These are phyloP conservation scores for Microplitis mediator DNA, from an alignment of 1,140 invertebrate genomes.

Conservation along the genomic window DNA sequence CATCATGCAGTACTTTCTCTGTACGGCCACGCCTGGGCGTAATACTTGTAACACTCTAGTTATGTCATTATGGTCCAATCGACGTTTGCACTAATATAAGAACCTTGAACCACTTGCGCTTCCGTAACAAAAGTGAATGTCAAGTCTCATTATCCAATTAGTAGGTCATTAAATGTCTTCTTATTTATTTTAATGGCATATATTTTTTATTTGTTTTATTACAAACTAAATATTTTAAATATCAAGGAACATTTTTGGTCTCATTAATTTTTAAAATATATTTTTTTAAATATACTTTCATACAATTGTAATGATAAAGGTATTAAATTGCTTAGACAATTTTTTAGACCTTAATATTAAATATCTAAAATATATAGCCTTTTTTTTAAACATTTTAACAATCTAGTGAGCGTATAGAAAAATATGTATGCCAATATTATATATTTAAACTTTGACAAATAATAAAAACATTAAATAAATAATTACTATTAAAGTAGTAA, in stretches of 20 bases:
- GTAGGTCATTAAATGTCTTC: background rate
- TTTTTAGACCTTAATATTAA: too few relatives aligned
- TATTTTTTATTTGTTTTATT: background rate
- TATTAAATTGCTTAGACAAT: background rate
- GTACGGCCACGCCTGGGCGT: slow-evolving; percentile 18
- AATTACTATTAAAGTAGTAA: too few relatives aligned
- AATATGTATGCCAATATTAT: too few relatives aligned
- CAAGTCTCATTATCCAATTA: background rate
- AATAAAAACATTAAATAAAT: too few relatives aligned
- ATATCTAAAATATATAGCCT: too few relatives aligned
- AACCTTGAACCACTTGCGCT: slow-evolving; percentile 53
- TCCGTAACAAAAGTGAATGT: slow-evolving; percentile 32
- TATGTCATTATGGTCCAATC: slow-evolving; percentile 33
- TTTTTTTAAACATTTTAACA: too few relatives aligned
- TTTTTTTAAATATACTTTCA: too few relatives aligned
- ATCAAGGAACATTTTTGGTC: too few relatives aligned
- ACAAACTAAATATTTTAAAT: background rate
- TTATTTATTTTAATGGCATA: background rate
- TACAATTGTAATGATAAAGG: background rate
- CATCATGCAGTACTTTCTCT: background rate
- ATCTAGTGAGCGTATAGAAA: too few relatives aligned
- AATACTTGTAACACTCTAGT: slow-evolving; percentile 9
- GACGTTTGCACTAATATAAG: slow-evolving; percentile 43
- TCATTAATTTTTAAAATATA: too few relatives aligned
- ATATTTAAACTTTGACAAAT: too few relatives aligned